Base-by-base conservation (phyloP, 2,797 vertebrate genomes). In the Hipposideros larvatus region DNA sequence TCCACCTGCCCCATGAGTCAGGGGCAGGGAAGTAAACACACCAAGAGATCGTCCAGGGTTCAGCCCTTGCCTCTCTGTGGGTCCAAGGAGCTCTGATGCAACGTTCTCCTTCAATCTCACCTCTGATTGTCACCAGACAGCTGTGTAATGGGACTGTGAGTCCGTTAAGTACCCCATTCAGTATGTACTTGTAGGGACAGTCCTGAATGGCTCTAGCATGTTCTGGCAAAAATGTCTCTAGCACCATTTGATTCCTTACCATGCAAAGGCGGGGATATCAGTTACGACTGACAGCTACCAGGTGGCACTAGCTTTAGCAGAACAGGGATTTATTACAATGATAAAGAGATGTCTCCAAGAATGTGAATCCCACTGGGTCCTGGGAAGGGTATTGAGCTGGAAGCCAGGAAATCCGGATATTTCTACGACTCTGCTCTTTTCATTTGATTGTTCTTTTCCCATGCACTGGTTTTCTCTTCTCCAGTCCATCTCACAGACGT, bases 161-260 rank as follows among this genome's bases (percentile, higher is more conserved):
- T 26, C 2, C 82, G 34, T 61, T 59, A 41, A 78, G 26, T 9
- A 31, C 68, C 59, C 18, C 46, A 6, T 74, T 77, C 73, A 5
- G 53, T 41, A 7, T 34, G 48, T 87, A 48, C 28, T 53, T 11
- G n/a, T 68, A 85, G n/a, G 13, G 13, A 95, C 26, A 75, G 65
- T 65, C 4, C 11, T 79, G 18, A 88, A 71, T 71, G 80, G 21
- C 26, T 89, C 31, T n/a, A 80, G 43, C 61, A 75, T 31, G 7
- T 85, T 93, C 89, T 82, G 51, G 43, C 24, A 87, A 86, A 83
- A 83, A 78, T 92, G 65, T 57, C 19, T 77, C 55, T 90, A 22
- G 53, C 28, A 85, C 75, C 78, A 70, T 82, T 34, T 65, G 92
- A 80, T 28, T 8, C 8, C 48, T 95, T 75, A 61, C 41, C 53